Evolutionary conservation across 2,113 vertebrate species (phyloP), one percentile per base, ranked within the genome.

Genomic region (Ptilonorhynchus violaceus): DNA sequence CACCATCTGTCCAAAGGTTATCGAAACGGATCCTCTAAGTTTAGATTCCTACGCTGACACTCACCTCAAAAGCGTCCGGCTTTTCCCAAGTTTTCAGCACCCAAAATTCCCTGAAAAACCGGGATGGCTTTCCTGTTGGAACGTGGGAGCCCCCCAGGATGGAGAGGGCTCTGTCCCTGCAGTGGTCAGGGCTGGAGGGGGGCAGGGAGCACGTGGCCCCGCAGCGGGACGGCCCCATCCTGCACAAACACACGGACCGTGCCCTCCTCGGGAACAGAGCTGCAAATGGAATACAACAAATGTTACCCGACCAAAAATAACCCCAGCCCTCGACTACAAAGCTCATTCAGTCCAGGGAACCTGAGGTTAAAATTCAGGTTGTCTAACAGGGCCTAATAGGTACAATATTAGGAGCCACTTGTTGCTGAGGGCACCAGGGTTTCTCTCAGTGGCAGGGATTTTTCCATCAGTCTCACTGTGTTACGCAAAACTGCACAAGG

Each of bases 251-350:
- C 91, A 84, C 59, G 49, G 81, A 53, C 31, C 63, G 92, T 91
- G 91, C 77, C 13, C 79, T 86, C 15, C 88, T 72, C 44, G 92
- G 93, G 95, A 83, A 35, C 82, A 2, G 13, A 64, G 62, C 95
- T 86, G 92, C 93, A 35, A 95, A 84, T 10, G 58, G 90, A 86
- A 81, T 42, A 95, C 30, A 93, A 74, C 95, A 95, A 88, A 89
- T 91, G 93, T 92, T 92, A 77, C 76, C 92, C 92, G 7, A 72
- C 96, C 96, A 93, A 93, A 95, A 97, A 96, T 89, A 96, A 96
- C 96, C 91, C 89, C 10, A 42, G 64, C n/a, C 42, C 67, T 93
- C 27, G 33, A 44, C 13, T 4, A 88, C 76, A 88, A 60, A 95
- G 85, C 92, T 95, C 76, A 53, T 64, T 93, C 92, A 75, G 60